A percentile compares a stretch with the other conserved stretches of the same genome.
Evolutionary conservation across 2,113 vertebrate species (phyloP).

Genomic region (Pluvialis apricaria): DNA sequence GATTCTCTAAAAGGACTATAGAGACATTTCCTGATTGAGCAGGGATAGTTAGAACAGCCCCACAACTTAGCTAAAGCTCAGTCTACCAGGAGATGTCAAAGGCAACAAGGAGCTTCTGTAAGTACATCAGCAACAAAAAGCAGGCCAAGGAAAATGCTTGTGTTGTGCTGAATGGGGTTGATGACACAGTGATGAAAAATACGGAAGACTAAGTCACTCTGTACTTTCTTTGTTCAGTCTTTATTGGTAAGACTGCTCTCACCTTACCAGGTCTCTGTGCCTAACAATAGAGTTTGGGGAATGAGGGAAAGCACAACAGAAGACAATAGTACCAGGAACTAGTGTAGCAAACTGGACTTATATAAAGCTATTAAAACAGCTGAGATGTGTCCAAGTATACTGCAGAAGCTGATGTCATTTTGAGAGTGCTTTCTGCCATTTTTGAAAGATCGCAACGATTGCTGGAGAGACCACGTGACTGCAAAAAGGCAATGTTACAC

Average conservation of each 20-base stretch:
- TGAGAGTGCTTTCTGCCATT: not conserved
- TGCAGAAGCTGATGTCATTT: not conserved
- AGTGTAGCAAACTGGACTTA: not conserved
- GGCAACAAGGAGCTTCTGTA: not conserved
- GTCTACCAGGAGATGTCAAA: not conserved
- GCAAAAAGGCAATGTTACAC: not conserved
- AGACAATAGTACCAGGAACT: not conserved
- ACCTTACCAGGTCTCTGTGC: not conserved
- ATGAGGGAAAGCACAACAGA: not conserved
- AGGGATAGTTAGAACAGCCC: not conserved
- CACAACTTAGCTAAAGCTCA: not conserved
- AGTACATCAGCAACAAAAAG: not conserved
- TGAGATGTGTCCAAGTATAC: not conserved
- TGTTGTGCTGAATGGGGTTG: not conserved
- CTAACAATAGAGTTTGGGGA: not conserved
- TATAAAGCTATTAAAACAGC: not conserved
- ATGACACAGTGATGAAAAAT: not conserved
- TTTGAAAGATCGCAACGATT: not conserved
- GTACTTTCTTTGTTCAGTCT: not conserved
- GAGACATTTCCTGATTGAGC: not conserved
- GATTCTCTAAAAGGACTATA: not conserved
- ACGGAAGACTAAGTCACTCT: not conserved
- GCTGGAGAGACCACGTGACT: not conserved
- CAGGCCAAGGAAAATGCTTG: not conserved
- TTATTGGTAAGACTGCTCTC: not conserved